Evolutionary conservation across 1,140 invertebrate genomes (phyloP), one percentile per base, ranked within the genome.

Genomic region (Zaprionus davidi): DNA sequence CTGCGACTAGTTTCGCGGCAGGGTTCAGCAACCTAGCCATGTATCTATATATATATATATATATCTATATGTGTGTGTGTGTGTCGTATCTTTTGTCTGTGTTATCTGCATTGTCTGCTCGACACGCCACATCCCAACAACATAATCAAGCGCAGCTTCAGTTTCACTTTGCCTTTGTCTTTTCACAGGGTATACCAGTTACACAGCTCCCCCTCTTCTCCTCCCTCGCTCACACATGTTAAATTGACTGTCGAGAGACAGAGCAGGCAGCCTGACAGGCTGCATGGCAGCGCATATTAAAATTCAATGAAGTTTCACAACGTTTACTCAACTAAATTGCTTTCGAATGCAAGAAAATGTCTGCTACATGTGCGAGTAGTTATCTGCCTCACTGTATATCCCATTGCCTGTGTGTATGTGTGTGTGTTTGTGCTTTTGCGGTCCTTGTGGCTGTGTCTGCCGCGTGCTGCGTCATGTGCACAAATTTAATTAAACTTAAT

Each of bases 401-500:
- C 24, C 11, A 15, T 5, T 38, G 41, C 17, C 12, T 66, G 15
- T 15, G 28, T 64, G 49, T 57, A 9, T 57, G 38, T 34, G 41
- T 22, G 28, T 24, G n/a, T 41, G 28, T 44, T 20, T 24, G 51
- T 60, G 44, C 22, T 22, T 31, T 12, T 55, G 31, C 12, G 49
- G 13, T 57, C 31, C 36, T 51, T 73, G 79, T 20, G 74, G 79
- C 65, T 65, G 28, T 69, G 46, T 46, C 55, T 74, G 31, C 22
- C 63, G 46, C 65, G 44, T 28, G 69, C 20, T 59, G 76, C 69
- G 71, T 79, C 80, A 77, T 82, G 69, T 79, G 77, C 51, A 56
- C 66, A 73, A 76, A 80, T 88, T 88, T 84, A 80, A 87, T 87
- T 87, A 88, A 87, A 83, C 78, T 88, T 81, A 83, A 88, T 80